Evolutionary conservation across 2,797 vertebrate genomes (phyloP).

Genomic region (Cottoperca gobio): DNA sequence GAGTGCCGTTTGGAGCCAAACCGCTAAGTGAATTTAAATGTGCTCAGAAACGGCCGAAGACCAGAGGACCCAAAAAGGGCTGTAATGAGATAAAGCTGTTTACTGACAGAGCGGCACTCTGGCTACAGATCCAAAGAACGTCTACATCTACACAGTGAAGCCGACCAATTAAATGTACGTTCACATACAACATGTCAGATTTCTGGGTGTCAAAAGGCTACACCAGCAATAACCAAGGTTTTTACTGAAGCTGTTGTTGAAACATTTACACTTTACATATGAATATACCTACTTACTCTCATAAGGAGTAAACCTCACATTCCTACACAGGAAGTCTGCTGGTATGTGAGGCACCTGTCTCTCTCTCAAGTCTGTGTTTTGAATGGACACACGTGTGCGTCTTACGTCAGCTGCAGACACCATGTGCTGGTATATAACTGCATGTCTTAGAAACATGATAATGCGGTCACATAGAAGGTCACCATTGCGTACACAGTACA

Average conservation of each 20-base stretch:
- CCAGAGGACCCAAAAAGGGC: conserved; percentile 15
- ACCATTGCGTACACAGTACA: neutral
- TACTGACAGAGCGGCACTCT: conserved; percentile 9
- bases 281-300: neutral
- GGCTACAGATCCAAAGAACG: conserved; percentile 3
- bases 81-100: conserved; percentile 20
- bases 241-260: neutral
- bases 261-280: neutral
- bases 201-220: neutral
- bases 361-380: neutral
- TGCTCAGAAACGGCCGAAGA: conserved; percentile 29
- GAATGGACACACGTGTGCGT: neutral
- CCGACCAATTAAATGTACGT: neutral
- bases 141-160: neutral
- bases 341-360: neutral
- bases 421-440: neutral
- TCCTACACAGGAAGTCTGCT: neutral
- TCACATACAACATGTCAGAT: neutral
- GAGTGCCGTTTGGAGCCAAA: conserved; percentile 12
- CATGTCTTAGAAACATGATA: neutral
- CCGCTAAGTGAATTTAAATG: conserved; percentile 29
- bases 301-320: neutral
- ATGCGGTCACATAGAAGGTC: neutral
- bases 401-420: neutral
- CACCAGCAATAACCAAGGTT: neutral